These are phyloP conservation scores for Plestiodon gilberti DNA, from an alignment of 2,113 vertebrate genomes.

Conservation along the genomic window DNA sequence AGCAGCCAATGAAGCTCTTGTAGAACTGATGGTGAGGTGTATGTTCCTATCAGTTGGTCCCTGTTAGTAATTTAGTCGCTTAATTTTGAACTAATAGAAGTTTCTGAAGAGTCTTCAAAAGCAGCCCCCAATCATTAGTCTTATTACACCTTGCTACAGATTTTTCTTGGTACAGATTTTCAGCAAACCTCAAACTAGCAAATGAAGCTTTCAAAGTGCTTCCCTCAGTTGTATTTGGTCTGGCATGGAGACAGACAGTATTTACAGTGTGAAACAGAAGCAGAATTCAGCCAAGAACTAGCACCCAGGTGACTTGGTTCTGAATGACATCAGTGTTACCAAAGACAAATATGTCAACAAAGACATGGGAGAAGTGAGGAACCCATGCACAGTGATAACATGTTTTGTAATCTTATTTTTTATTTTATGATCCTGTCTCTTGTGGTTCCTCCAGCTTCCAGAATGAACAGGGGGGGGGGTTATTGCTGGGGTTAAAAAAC, in stretches of 20 bases:
- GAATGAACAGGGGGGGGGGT: constrained; percentile 50
- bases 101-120: too few species aligned
- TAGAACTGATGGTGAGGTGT: too few species aligned
- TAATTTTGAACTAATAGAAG: too few species aligned
- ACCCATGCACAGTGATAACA: constrained; percentile 36
- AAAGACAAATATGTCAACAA: constrained; percentile 26
- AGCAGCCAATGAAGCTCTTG: too few species aligned
- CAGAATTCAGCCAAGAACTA: constrained; percentile 47
- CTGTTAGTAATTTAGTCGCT: too few species aligned
- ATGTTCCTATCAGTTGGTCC: too few species aligned
- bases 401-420: constrained; percentile 46
- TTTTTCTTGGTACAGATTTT: too few species aligned
- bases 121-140: too few species aligned
- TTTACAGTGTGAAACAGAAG: constrained; percentile 15
- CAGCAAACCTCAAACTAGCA: background rate
- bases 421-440: constrained; percentile 59
- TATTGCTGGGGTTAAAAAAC: constrained; percentile 75
- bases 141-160: too few species aligned
- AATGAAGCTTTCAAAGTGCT: background rate
- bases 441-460: constrained; percentile 59
- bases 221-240: background rate
- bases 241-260: constrained; percentile 29
- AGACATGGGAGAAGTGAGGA: constrained; percentile 11
- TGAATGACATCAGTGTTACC: constrained; percentile 23
- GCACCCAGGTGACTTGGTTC: constrained; percentile 45